A percentile compares a stretch with the other conserved stretches of the same genome.
Evolutionary conservation across 2,888 invertebrate genomes (phyloP).

Genomic region (Eurytoma adleriae): DNA sequence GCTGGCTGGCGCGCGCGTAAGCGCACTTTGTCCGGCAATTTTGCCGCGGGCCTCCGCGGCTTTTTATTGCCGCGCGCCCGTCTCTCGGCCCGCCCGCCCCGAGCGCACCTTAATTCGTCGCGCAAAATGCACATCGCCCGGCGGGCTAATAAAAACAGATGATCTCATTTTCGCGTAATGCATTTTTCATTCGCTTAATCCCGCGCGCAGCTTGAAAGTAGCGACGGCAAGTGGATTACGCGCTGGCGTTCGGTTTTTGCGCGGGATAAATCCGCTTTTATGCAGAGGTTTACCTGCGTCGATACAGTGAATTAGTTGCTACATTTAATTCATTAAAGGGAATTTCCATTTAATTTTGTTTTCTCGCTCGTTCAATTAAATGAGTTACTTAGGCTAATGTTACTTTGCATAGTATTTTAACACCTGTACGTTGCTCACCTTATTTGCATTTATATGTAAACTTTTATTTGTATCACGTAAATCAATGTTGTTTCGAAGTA

Average conservation of each 20-base stretch:
- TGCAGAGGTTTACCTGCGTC: background rate
- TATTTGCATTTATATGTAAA: background rate
- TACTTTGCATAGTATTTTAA: no score
- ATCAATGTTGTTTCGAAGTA: background rate
- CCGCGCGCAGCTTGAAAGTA: background rate
- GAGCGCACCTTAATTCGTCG: constrained; percentile 49
- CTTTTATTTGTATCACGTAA: background rate
- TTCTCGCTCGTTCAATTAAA: background rate
- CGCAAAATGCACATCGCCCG: constrained; percentile 33
- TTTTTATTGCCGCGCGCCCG: constrained; percentile 32
- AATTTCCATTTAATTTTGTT: background rate
- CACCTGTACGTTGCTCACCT: no score
- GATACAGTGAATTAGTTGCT: background rate
- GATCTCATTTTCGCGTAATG: constrained; percentile 26
- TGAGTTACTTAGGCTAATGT: no score
- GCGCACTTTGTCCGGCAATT: constrained; percentile 39
- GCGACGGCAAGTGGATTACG: background rate
- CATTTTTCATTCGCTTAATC: constrained; percentile 25
- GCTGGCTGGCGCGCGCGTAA: background rate
- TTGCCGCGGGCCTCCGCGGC: constrained; percentile 19
- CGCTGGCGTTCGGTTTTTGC: background rate
- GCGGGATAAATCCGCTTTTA: background rate
- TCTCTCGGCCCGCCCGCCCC: background rate
- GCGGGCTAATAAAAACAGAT: constrained; percentile 43
- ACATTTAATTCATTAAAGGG: background rate